phyloP scores from a whole-genome alignment of 2,113 vertebrate species.

The Alces alces region DNA sequence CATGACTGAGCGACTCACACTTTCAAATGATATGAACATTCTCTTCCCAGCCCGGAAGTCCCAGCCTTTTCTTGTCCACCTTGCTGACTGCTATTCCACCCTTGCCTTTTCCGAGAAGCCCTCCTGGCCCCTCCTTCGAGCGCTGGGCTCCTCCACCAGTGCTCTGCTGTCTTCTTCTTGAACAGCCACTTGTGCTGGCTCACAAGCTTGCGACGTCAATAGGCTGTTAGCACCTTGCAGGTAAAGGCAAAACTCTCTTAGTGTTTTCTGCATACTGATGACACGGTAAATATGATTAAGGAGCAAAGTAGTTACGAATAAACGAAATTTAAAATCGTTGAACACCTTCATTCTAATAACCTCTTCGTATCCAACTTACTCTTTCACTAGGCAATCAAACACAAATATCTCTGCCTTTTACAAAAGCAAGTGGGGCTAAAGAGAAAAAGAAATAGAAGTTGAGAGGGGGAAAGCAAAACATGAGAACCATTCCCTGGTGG shows the following conservation, averaged over 20 bases:
- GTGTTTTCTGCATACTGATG: background rate
- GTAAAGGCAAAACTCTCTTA: background rate
- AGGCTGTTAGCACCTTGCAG: background rate
- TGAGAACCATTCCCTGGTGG: background rate
- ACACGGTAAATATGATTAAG: background rate
- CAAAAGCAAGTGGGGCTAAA: background rate
- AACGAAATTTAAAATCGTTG: background rate
- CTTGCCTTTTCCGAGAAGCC: background rate
- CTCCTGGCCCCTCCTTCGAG: background rate
- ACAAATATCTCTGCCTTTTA: background rate
- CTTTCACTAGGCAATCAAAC: background rate
- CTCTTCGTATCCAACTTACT: background rate
- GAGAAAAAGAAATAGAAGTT: background rate
- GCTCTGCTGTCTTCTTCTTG: background rate
- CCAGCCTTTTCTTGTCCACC: background rate
- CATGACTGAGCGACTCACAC: background rate
- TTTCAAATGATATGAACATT: fast-evolving
- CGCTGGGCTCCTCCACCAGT: background rate
- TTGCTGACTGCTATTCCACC: background rate
- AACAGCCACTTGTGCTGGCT: background rate
- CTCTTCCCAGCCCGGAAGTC: background rate
- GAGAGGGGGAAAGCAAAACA: background rate
- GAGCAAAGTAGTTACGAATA: background rate
- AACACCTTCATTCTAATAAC: background rate
- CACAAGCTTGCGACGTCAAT: background rate